phyloP scores from a whole-genome alignment of 92 coral and sea anemone species.

The Metridium senile region DNA sequence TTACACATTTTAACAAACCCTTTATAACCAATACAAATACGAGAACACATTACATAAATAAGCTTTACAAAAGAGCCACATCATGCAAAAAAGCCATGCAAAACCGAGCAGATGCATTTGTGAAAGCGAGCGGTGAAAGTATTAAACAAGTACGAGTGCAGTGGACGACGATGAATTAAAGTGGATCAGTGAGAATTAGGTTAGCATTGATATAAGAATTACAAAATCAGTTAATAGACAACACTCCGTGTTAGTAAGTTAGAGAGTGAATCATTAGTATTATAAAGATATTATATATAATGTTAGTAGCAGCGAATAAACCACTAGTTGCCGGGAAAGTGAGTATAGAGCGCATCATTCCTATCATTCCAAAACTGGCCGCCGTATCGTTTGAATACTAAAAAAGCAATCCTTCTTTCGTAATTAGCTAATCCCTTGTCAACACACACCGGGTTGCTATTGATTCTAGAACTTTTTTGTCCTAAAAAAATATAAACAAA shows the following conservation, averaged over 20 bases:
- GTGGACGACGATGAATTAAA: not conserved
- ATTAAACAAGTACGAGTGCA: not conserved
- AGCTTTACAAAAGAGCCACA: conserved; percentile 27
- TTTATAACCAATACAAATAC: not conserved
- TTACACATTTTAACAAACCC: not conserved
- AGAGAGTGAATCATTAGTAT: not conserved
- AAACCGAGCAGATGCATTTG: not conserved
- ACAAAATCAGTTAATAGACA: no score
- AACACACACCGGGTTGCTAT: no score
- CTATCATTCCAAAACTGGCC: not conserved
- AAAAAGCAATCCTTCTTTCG: no score
- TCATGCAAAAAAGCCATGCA: conserved; percentile 11
- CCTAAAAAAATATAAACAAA: no score
- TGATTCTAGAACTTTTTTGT: no score
- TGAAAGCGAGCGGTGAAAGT: no score
- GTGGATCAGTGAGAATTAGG: no score
- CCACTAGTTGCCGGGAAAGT: not conserved
- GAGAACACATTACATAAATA: not conserved
- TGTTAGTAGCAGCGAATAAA: not conserved
- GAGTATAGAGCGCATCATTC: not conserved
- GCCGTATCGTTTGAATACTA: no score
- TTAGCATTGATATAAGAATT: no score
- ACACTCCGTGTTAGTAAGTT: no score
- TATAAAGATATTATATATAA: not conserved
- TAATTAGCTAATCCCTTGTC: no score